Evolutionary conservation across 1,140 invertebrate species (phyloP).

Genomic region (Drosophila erecta): DNA sequence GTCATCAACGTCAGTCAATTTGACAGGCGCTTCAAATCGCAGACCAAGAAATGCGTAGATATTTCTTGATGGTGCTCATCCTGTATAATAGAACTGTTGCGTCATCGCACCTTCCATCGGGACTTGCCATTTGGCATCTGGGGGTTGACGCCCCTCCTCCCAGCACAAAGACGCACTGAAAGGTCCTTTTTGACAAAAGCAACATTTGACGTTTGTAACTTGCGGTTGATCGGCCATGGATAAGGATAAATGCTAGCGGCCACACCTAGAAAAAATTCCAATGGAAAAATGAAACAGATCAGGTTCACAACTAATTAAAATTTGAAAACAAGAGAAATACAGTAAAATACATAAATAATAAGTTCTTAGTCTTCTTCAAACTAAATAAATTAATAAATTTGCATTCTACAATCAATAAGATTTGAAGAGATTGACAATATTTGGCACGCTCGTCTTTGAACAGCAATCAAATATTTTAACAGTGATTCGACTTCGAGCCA

Average conservation of each 20-base stretch:
- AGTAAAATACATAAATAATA: too few relatives aligned
- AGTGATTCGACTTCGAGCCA: too few relatives aligned
- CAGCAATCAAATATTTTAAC: too few relatives aligned
- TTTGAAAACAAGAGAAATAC: too few relatives aligned
- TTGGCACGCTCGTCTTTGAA: too few relatives aligned
- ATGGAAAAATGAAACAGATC: too few relatives aligned
- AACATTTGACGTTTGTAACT: constrained; percentile 81
- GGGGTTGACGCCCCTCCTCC: constrained; percentile 11
- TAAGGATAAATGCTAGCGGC: constrained; percentile 60
- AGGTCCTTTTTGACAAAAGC: constrained; percentile 73
- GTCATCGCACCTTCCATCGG: constrained; percentile 65
- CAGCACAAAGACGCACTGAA: constrained; percentile 45
- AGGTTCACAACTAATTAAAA: too few relatives aligned
- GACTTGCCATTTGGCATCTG: constrained; percentile 4
- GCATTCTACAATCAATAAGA: too few relatives aligned
- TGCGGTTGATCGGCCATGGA: constrained; percentile 77
- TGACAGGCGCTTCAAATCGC: constrained; percentile 57
- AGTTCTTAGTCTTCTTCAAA: too few relatives aligned
- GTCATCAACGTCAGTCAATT: constrained; percentile 76
- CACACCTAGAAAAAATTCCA: not conserved
- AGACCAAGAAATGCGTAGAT: constrained; percentile 59
- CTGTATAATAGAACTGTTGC: constrained; percentile 70
- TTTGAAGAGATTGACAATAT: too few relatives aligned
- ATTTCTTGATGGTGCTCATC: constrained; percentile 20
- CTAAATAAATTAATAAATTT: too few relatives aligned